phyloP scores from a whole-genome alignment of 2,888 invertebrate genomes.

The Mesorhabditis belari region DNA sequence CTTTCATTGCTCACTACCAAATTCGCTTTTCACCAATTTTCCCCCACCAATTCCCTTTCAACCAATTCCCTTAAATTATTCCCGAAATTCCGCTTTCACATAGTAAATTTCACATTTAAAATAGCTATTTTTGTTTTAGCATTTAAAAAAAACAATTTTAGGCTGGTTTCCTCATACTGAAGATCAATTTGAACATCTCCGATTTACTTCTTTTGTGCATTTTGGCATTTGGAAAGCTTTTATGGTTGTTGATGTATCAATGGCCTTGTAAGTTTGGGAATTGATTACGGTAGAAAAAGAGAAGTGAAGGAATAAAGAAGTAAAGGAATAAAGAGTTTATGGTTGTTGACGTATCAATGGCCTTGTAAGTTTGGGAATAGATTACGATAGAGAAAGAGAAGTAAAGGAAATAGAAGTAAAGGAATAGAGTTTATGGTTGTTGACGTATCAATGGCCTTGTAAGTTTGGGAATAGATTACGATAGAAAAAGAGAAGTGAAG shows the following conservation, averaged over 20 bases:
- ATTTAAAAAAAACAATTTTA: conserved; percentile 11
- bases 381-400: no score
- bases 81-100: no score
- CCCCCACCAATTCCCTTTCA: no score
- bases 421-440: no score
- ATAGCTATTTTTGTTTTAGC: neutral
- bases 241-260: conserved; percentile 22
- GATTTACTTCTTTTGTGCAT: conserved; percentile 42
- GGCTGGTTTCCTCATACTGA: conserved; percentile 47
- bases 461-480: neutral
- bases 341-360: neutral
- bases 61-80: no score
- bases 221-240: conserved; percentile 42
- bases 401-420: no score
- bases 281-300: no score
- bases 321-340: neutral
- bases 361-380: no score
- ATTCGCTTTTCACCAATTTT: no score
- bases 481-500: neutral
- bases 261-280: neutral
- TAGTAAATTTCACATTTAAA: no score
- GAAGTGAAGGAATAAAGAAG: no score
- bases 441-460: conserved; percentile 44
- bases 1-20: no score
- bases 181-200: conserved; percentile 48